phyloP scores from a whole-genome alignment of 2,797 vertebrate species.

The Microctenopoma lineatum region DNA sequence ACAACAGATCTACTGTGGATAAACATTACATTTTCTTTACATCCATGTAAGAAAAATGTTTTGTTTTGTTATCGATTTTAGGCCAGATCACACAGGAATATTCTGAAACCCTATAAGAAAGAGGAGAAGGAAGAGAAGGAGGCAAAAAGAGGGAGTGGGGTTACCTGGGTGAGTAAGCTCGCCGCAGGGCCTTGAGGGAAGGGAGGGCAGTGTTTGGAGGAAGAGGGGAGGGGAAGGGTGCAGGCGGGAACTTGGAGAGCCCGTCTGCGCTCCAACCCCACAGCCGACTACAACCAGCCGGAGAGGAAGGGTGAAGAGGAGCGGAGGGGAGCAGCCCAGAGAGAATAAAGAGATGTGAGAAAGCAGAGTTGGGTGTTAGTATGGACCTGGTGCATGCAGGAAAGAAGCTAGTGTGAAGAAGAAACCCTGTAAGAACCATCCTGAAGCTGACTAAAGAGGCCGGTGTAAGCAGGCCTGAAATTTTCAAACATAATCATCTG shows the following conservation, averaged over 20 bases:
- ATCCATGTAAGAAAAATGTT: no score
- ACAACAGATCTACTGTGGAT: no score
- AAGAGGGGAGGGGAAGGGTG: slow-evolving; percentile 61
- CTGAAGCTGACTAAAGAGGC: no score
- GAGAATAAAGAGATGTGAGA: slow-evolving; percentile 52
- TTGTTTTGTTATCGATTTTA: no score
- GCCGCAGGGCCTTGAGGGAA: slow-evolving; percentile 89
- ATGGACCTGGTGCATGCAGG: not conserved
- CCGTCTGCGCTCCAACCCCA: slow-evolving; percentile 93
- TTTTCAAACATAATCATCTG: no score
- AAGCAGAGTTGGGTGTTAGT: not conserved
- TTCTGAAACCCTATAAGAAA: slow-evolving; percentile 19
- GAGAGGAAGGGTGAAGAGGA: slow-evolving; percentile 11
- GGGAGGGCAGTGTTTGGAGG: slow-evolving; percentile 59
- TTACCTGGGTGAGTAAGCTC: slow-evolving; percentile 95
- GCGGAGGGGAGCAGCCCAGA: slow-evolving; percentile 22
- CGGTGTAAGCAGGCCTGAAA: no score
- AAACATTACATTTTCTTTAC: no score
- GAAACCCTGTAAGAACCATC: no score
- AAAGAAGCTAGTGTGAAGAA: not conserved
- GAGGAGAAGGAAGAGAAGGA: slow-evolving; percentile 1
- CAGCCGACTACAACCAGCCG: slow-evolving; percentile 85
- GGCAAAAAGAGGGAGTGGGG: slow-evolving; percentile 67
- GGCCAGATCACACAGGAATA: not conserved
- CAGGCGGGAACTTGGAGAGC: slow-evolving; percentile 81